Conservation (phyloP, 2,113 vertebrate genomes). For the Callospermophilus lateralis region DNA sequence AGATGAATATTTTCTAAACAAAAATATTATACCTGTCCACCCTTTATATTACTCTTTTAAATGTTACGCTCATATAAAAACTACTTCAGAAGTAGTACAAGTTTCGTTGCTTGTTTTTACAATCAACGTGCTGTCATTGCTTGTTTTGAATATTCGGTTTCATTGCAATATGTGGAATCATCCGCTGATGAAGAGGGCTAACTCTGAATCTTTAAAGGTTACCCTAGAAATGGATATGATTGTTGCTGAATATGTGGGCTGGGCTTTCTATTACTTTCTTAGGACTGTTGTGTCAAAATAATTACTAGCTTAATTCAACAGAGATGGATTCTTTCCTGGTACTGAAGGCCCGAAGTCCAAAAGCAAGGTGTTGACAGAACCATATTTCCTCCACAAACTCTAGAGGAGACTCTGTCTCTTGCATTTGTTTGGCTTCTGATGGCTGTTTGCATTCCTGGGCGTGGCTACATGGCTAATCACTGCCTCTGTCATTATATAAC, state of each 20-base stretch:
- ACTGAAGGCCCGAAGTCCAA: not conserved
- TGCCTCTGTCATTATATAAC: not conserved
- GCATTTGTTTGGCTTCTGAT: not conserved
- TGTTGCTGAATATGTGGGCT: not conserved
- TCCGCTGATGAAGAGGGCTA: not conserved
- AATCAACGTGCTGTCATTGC: not conserved
- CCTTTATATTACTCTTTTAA: conserved; percentile 19
- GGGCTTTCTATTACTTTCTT: not conserved
- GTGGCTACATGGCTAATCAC: not conserved
- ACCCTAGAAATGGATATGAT: not conserved
- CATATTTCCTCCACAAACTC: not conserved
- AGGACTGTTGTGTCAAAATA: not conserved
- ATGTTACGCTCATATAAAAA: conserved; percentile 17
- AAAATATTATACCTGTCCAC: not conserved
- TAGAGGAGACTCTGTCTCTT: not conserved
- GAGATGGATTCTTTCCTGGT: not conserved
- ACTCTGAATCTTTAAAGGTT: not conserved
- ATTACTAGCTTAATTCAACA: not conserved
- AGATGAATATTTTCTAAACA: not conserved
- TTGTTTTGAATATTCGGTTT: not conserved
- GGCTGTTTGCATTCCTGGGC: not conserved
- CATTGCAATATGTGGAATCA: not conserved
- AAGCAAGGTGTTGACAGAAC: not conserved
- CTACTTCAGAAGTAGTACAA: not conserved
- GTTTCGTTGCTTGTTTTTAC: not conserved